phyloP scores from a whole-genome alignment of 1,140 invertebrate genomes.

The Dreissena polymorpha region DNA sequence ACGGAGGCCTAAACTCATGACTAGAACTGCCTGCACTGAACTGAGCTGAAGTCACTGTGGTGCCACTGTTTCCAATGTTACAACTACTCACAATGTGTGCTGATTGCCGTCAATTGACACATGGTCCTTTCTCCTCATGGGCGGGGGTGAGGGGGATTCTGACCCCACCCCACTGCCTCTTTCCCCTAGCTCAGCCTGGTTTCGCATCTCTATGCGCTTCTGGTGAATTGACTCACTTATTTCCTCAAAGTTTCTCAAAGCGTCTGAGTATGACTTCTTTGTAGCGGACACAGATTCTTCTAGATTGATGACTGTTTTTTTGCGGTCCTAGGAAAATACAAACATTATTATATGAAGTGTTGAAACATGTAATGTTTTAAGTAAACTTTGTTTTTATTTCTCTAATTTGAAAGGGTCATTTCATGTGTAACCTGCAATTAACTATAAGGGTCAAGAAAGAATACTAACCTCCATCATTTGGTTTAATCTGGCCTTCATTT shows the following conservation, averaged over 20 bases:
- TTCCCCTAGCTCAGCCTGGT: conserved; percentile 76
- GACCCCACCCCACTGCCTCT: conserved; percentile 80
- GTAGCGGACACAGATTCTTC: conserved; percentile 88
- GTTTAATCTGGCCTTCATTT: conserved; percentile 94
- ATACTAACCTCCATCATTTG: conserved; percentile 87
- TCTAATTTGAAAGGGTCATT: too few species aligned
- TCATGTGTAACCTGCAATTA: too few species aligned
- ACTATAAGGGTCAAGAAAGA: too few species aligned
- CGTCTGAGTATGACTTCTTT: conserved; percentile 92
- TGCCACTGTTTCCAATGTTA: conserved; percentile 60
- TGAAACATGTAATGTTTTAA: not conserved
- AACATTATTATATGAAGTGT: not conserved
- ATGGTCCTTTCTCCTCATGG: conserved; percentile 83
- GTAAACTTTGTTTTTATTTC: too few species aligned
- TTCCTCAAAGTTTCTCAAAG: conserved; percentile 91
- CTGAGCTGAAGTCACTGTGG: conserved; percentile 30
- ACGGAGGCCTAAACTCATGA: conserved; percentile 57
- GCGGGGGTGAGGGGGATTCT: conserved; percentile 80
- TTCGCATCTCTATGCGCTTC: conserved; percentile 73
- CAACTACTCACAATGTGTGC: conserved; percentile 68
- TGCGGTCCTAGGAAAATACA: conserved; percentile 84
- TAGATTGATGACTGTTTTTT: conserved; percentile 88
- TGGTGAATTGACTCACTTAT: conserved; percentile 97
- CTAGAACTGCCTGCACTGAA: conserved; percentile 47
- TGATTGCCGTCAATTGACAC: conserved; percentile 78